Conservation (phyloP, 2,113 vertebrate genomes). For the Marmota flaviventris region DNA sequence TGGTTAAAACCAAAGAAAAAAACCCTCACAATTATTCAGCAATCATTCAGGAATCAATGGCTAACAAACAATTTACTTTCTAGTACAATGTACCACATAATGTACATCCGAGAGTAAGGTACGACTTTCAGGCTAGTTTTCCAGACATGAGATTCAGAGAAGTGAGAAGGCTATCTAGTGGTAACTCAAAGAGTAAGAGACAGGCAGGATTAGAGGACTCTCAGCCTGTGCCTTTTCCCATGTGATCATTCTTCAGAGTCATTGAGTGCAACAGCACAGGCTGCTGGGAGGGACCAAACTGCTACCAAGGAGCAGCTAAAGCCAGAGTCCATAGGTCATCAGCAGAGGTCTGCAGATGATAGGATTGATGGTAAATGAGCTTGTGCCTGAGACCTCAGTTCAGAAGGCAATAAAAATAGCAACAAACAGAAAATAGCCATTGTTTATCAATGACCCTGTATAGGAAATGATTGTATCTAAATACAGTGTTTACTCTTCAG, state of each 20-base stretch:
- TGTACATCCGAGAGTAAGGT: neutral
- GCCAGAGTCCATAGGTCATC: neutral
- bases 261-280: neutral
- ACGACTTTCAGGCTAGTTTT: neutral
- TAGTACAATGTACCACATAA: neutral
- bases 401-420: neutral
- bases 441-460: neutral
- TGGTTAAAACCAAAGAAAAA: neutral
- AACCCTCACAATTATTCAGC: neutral
- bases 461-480: neutral
- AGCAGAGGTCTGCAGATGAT: neutral
- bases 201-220: neutral
- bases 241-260: neutral
- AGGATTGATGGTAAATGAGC: neutral
- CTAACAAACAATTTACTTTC: neutral
- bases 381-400: rapidly evolving
- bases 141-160: neutral
- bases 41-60: neutral
- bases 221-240: neutral
- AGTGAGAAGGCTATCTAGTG: neutral
- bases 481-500: neutral
- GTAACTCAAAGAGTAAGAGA: neutral
- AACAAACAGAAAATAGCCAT: neutral
- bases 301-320: neutral
- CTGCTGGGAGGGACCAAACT: neutral